A percentile compares a stretch with the other conserved stretches of the same genome.
Conservation (phyloP, 2,888 invertebrate species). For the Latheticus oryzae region DNA sequence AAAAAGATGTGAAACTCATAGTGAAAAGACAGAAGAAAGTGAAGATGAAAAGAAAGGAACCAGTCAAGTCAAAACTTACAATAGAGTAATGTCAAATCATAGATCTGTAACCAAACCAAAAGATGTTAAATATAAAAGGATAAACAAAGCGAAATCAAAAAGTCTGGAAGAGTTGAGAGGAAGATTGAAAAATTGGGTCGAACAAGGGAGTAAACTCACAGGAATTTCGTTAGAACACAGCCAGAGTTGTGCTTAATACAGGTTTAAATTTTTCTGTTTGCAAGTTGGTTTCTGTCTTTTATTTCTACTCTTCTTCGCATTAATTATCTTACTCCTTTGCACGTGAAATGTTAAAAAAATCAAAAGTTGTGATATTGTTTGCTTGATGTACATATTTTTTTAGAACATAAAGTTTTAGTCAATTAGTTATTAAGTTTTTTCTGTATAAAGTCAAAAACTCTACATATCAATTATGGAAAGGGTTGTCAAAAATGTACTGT, state of each 20-base stretch:
- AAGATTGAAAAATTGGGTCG: slow-evolving; percentile 86
- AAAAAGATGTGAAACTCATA: slow-evolving; percentile 49
- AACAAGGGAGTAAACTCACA: slow-evolving; percentile 78
- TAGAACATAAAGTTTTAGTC: slow-evolving; percentile 23
- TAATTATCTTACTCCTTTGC: slow-evolving; percentile 6
- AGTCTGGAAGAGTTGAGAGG: slow-evolving; percentile 87
- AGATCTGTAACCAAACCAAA: slow-evolving; percentile 90
- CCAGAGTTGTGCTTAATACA: slow-evolving; percentile 63
- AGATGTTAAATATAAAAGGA: slow-evolving; percentile 91
- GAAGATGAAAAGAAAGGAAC: slow-evolving; percentile 59
- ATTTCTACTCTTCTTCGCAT: slow-evolving; percentile 6
- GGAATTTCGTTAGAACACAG: slow-evolving; percentile 77
- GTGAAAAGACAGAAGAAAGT: slow-evolving; percentile 59
- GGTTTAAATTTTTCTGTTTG: slow-evolving; percentile 29
- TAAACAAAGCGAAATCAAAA: slow-evolving; percentile 91
- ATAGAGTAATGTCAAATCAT: slow-evolving; percentile 91
- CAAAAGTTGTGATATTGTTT: slow-evolving; percentile 30
- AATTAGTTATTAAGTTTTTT: slow-evolving; percentile 9
- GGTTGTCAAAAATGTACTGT: slow-evolving; percentile 9
- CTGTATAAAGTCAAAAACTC: slow-evolving; percentile 27
- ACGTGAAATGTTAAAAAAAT: slow-evolving; percentile 5
- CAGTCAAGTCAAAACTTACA: slow-evolving; percentile 73
- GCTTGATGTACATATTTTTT: slow-evolving; percentile 24
- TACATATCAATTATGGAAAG: slow-evolving; percentile 24
- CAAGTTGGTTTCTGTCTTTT: slow-evolving; percentile 9